phyloP scores from a whole-genome alignment of 2,797 vertebrate genomes.

The Danio choprae region DNA sequence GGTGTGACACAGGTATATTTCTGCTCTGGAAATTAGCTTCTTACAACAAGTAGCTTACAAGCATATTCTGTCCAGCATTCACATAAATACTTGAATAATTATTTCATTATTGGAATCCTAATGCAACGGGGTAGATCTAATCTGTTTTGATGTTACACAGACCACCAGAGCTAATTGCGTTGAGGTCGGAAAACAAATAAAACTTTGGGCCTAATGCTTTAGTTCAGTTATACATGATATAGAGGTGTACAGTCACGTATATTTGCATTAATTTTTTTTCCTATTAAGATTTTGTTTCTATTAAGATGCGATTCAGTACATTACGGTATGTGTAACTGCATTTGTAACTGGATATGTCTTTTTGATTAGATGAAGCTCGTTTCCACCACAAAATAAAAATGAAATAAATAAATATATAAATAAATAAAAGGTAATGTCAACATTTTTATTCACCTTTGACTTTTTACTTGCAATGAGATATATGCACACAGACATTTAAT shows the following conservation, averaged over 20 bases:
- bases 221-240: neutral
- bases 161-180: neutral
- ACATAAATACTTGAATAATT: constrained; percentile 22
- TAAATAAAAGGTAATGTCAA: no score
- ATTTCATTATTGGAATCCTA: neutral
- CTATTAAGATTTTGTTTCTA: neutral
- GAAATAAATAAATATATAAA: no score
- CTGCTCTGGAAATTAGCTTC: constrained; percentile 47
- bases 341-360: no score
- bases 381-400: no score
- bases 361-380: no score
- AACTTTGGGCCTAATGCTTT: neutral
- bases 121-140: neutral
- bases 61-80: constrained; percentile 5
- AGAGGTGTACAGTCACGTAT: neutral
- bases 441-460: no score
- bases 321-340: no score
- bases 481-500: no score
- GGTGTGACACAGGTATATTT: no score
- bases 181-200: neutral
- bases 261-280: no score
- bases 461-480: no score
- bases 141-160: neutral
- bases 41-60: constrained; percentile 38
- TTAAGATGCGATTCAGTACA: no score